Percentiles rank a stretch among this genome's conserved stretches.
Conservation (phyloP, 2,888 invertebrate species). For the Drosophila borborema region DNA sequence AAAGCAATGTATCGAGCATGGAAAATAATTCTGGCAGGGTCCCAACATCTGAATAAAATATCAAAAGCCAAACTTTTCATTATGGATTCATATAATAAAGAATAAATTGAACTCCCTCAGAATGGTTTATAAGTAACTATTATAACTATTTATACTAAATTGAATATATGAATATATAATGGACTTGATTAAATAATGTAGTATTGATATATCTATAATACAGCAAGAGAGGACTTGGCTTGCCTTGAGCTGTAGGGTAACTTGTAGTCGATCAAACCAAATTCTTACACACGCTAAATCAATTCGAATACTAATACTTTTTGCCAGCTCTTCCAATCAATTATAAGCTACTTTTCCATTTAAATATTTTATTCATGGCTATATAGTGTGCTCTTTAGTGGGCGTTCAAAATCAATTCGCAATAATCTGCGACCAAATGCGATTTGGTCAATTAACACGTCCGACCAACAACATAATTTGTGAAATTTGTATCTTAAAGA, state of each 20-base stretch:
- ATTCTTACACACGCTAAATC: background rate
- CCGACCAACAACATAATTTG: conserved; percentile 33
- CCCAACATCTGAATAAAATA: too few relatives aligned
- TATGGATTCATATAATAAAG: too few relatives aligned
- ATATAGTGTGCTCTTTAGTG: conserved; percentile 51
- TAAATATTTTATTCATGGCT: conserved; percentile 19
- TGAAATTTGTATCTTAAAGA: conserved; percentile 37
- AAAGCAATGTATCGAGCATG: too few relatives aligned
- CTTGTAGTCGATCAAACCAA: too few relatives aligned
- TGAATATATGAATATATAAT: background rate
- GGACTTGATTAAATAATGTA: background rate
- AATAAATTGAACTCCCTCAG: too few relatives aligned
- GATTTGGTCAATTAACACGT: conserved; percentile 61
- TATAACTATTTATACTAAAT: background rate
- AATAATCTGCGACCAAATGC: conserved; percentile 39
- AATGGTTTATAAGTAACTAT: too few relatives aligned
- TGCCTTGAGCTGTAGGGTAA: background rate
- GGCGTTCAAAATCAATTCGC: conserved; percentile 69
- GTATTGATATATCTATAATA: too few relatives aligned
- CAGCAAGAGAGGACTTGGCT: background rate
- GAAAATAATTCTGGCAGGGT: too few relatives aligned
- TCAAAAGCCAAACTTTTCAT: too few relatives aligned
- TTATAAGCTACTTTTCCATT: conserved; percentile 19
- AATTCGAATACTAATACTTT: background rate
- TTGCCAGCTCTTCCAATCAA: background rate